Conservation (phyloP, 2,113 vertebrate genomes). For the Sula dactylatra region DNA sequence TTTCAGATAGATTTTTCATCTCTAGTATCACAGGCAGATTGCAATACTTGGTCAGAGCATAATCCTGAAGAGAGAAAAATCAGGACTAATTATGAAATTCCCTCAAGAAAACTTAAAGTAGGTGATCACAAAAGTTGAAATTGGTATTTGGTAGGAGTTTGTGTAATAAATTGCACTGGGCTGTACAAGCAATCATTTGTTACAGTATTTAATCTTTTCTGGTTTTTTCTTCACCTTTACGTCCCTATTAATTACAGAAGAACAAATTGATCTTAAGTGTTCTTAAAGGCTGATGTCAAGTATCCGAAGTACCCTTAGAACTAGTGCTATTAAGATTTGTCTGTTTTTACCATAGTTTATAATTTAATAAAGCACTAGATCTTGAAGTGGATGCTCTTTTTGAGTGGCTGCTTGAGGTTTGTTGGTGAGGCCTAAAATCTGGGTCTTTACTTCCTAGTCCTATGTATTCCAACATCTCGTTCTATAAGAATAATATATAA, state of each 20-base stretch:
- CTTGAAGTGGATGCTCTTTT: neutral
- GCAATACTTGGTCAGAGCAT: neutral
- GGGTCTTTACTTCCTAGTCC: neutral
- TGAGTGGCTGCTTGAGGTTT: neutral
- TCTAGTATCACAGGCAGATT: neutral
- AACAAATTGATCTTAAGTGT: neutral
- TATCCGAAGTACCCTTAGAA: neutral
- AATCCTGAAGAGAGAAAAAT: neutral
- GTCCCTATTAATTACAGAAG: neutral
- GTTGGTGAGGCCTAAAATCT: neutral
- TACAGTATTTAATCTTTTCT: neutral
- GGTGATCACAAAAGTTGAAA: neutral
- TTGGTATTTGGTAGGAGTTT: neutral
- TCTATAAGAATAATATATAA: neutral
- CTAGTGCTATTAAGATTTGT: neutral
- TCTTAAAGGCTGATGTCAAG: neutral
- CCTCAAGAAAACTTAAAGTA: neutral
- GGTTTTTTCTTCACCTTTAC: neutral
- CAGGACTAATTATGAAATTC: neutral
- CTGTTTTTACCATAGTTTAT: neutral
- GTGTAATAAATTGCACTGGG: neutral
- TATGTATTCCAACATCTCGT: neutral
- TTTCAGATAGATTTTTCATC: slow-evolving; percentile 12
- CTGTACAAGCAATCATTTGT: neutral
- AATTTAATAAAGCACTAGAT: neutral